Evolutionary conservation across 2,888 invertebrate genomes (phyloP).

Genomic region (Plemyria rubiginata): DNA sequence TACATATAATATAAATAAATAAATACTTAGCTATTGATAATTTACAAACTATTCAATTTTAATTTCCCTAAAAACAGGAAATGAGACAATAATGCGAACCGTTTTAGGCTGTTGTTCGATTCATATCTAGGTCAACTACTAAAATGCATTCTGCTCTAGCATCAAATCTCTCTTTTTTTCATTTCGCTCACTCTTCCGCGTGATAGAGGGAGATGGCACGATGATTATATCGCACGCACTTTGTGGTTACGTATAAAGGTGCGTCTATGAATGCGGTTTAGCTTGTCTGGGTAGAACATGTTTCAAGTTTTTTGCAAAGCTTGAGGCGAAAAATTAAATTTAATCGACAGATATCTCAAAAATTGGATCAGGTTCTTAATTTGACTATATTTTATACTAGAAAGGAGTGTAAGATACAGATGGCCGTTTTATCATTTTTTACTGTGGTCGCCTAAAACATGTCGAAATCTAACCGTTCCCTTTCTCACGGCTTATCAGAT

Average conservation of each 20-base stretch:
- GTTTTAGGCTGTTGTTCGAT: constrained; percentile 30
- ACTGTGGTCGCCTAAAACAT: constrained; percentile 29
- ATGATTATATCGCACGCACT: constrained; percentile 43
- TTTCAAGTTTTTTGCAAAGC: constrained; percentile 7
- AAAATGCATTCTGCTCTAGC: constrained; percentile 43
- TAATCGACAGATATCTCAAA: too few species aligned
- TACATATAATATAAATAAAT: too few species aligned
- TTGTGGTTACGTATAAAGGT: constrained; percentile 44
- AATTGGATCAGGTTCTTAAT: too few species aligned
- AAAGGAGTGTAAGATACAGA: background rate
- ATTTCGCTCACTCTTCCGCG: constrained; percentile 30
- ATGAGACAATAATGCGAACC: background rate
- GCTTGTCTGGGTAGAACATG: constrained; percentile 13
- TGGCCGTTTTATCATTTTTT: too few species aligned
- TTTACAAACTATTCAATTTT: background rate
- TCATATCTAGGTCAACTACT: constrained; percentile 39
- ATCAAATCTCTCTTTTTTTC: constrained; percentile 41
- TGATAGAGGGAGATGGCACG: constrained; percentile 29
- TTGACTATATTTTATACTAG: too few species aligned
- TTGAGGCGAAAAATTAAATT: background rate
- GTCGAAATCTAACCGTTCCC: constrained; percentile 35
- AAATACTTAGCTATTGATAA: too few species aligned
- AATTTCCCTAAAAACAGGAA: constrained; percentile 14
- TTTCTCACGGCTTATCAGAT: constrained; percentile 40
- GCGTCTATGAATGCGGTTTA: constrained; percentile 38